phyloP scores from a whole-genome alignment of 2,797 vertebrate genomes.

The Morelia viridis region DNA sequence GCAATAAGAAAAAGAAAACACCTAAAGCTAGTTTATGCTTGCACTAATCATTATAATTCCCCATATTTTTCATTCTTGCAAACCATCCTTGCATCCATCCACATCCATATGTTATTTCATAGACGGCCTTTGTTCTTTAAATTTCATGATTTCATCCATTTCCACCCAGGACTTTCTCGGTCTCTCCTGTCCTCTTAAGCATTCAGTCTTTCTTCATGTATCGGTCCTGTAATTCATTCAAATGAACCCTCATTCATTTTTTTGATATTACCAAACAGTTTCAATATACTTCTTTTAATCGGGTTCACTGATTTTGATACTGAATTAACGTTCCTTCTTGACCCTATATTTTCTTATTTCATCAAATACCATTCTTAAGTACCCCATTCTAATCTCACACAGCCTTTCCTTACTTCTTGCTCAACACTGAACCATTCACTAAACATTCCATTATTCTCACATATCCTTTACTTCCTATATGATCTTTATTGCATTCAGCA shows the following conservation, averaged over 20 bases:
- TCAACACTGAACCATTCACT: background rate
- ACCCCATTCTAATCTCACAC: background rate
- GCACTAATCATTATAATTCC: background rate
- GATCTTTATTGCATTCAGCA: background rate
- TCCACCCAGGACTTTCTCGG: background rate
- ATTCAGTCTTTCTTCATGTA: background rate
- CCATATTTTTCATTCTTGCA: too few relatives aligned
- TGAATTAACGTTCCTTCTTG: background rate
- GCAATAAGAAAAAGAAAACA: background rate
- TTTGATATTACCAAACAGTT: background rate
- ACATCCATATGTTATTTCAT: background rate
- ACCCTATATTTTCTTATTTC: background rate
- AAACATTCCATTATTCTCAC: background rate
- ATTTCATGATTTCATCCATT: background rate
- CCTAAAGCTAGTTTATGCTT: background rate
- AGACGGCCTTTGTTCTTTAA: background rate
- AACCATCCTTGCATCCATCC: too few relatives aligned
- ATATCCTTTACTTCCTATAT: background rate
- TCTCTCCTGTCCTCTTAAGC: background rate
- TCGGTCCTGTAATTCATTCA: background rate
- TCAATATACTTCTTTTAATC: background rate
- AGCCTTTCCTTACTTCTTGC: background rate
- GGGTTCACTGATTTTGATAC: background rate
- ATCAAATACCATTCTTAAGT: background rate
- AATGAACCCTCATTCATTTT: background rate